These are phyloP conservation scores for Budorcas taxicolor DNA, from an alignment of 2,113 vertebrate genomes.

Conservation along the genomic window DNA sequence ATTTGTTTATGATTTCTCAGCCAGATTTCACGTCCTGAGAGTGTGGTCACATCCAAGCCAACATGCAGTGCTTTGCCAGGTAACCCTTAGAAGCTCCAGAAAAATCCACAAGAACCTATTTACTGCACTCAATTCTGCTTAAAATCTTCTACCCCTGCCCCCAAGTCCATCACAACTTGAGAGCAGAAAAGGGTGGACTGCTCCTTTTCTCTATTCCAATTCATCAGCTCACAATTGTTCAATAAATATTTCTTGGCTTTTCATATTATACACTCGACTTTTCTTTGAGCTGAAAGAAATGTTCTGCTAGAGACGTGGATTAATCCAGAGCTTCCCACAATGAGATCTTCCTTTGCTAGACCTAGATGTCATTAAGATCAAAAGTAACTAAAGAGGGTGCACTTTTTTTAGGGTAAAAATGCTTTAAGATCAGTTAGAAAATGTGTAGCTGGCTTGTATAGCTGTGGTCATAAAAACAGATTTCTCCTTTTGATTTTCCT, in stretches of 20 bases:
- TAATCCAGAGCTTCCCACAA: not conserved
- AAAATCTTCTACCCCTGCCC: not conserved
- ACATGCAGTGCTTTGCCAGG: constrained; percentile 21
- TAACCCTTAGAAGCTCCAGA: not conserved
- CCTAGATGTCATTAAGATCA: not conserved
- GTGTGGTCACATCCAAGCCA: constrained; percentile 12
- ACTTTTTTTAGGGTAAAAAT: not conserved
- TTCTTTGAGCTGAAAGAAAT: constrained; percentile 23
- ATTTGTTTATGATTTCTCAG: constrained; percentile 55
- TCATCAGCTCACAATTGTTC: not conserved
- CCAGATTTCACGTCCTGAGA: constrained; percentile 35
- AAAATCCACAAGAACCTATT: not conserved
- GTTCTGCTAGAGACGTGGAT: not conserved
- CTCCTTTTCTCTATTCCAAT: not conserved
- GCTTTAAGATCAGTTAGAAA: not conserved
- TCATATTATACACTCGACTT: not conserved
- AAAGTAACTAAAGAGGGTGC: not conserved
- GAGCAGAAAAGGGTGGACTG: not conserved
- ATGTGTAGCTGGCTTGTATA: not conserved
- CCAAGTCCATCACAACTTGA: not conserved
- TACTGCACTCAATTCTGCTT: not conserved
- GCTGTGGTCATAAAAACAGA: not conserved
- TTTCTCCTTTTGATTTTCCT: not conserved
- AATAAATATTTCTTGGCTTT: not conserved
- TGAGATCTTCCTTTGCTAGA: not conserved